Conservation (phyloP, 2,888 invertebrate species). For the Polylopha cassiicola region DNA sequence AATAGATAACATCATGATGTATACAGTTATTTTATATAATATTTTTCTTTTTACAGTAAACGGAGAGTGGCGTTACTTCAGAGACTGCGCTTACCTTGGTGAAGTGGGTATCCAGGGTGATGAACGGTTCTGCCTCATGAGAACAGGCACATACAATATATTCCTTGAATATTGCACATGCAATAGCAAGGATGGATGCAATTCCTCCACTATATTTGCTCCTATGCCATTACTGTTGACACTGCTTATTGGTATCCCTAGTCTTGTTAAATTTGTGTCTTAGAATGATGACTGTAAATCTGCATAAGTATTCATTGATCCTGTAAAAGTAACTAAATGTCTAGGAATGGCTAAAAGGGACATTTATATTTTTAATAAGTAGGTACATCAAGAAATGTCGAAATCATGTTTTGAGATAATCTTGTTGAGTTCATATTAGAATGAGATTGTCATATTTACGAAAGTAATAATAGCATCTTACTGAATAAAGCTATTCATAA, state of each 20-base stretch:
- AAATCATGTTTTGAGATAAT: too few species aligned
- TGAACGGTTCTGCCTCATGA: constrained; percentile 92
- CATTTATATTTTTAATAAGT: too few species aligned
- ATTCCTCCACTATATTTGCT: constrained; percentile 73
- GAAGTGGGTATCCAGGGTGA: constrained; percentile 94
- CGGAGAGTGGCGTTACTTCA: constrained; percentile 92
- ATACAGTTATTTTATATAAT: not conserved
- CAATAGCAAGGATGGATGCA: constrained; percentile 94
- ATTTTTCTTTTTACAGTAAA: constrained; percentile 77
- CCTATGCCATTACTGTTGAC: constrained; percentile 45
- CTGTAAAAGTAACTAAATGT: too few species aligned
- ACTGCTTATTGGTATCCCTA: constrained; percentile 22
- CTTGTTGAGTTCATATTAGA: too few species aligned
- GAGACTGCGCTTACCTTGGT: constrained; percentile 93
- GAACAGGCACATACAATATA: constrained; percentile 94
- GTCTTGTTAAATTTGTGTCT: constrained; percentile 20
- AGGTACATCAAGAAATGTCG: too few species aligned
- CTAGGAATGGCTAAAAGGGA: too few species aligned
- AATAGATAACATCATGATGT: not conserved
- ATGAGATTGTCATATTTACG: too few species aligned
- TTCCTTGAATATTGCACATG: constrained; percentile 96
- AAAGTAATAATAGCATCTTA: too few species aligned
- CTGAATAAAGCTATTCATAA: too few species aligned
- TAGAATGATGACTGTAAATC: too few species aligned
- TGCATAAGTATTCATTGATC: too few species aligned